Conservation (phyloP, 2,797 vertebrate genomes). For the Holocentrus rufus region DNA sequence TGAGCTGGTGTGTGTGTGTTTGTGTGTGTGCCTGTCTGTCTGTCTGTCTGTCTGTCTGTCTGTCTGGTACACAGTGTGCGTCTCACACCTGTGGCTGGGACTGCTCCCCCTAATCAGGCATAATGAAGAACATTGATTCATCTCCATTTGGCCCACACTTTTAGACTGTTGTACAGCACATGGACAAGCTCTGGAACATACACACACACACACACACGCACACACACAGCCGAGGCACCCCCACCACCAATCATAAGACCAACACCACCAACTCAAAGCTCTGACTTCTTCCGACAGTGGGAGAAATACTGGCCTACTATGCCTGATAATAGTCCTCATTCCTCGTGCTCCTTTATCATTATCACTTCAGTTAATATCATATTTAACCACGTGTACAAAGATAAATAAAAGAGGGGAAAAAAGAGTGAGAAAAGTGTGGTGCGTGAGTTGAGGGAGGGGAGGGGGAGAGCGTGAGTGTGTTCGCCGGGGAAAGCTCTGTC, state of each 20-base stretch:
- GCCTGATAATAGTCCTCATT: not conserved
- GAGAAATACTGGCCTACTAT: conserved; percentile 30
- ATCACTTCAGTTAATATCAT: conserved; percentile 30
- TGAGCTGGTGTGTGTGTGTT: conserved; percentile 34
- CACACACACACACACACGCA: conserved; percentile 8
- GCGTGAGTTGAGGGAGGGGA: conserved; percentile 4
- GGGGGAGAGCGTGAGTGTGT: conserved; percentile 9
- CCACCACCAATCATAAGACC: conserved; percentile 3
- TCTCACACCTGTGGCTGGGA: conserved; percentile 67
- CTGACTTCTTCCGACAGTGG: conserved; percentile 12
- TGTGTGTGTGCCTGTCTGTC: conserved; percentile 27
- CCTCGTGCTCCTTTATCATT: not conserved
- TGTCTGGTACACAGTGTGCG: conserved; percentile 76
- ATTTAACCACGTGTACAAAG: conserved; percentile 33
- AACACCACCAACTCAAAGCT: conserved; percentile 10
- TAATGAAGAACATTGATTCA: conserved; percentile 81
- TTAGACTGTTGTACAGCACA: conserved; percentile 26
- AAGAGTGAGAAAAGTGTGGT: not conserved
- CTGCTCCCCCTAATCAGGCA: conserved; percentile 68
- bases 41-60: conserved; percentile 41
- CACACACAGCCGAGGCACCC: not conserved
- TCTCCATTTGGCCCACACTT: conserved; percentile 75
- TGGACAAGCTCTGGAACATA: conserved; percentile 15
- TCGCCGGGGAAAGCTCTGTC: not conserved
- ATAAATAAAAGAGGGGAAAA: conserved; percentile 28